Percentiles rank a stretch among this genome's conserved stretches.
Conservation (phyloP, 2,888 invertebrate genomes). For the Saturnia japonica region DNA sequence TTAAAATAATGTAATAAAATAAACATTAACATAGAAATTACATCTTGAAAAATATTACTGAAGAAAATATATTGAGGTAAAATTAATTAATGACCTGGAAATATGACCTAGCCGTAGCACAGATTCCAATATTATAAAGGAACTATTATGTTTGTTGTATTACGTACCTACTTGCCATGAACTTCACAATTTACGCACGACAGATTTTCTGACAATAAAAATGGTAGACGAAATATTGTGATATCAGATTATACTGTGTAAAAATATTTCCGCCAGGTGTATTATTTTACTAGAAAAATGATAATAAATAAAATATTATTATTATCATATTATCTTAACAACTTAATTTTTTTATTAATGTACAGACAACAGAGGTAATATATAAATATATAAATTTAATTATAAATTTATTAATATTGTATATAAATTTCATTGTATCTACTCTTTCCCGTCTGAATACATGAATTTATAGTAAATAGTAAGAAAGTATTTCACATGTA, state of each 20-base stretch:
- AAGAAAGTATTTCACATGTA: no score
- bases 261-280: background rate
- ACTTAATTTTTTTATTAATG: no score
- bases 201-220: conserved; percentile 33
- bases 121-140: conserved; percentile 30
- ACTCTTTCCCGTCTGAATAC: no score
- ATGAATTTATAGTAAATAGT: no score
- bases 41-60: background rate
- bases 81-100: conserved; percentile 26
- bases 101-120: conserved; percentile 28
- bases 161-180: conserved; percentile 36
- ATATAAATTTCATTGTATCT: no score
- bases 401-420: no score
- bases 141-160: conserved; percentile 46
- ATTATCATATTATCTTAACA: no score
- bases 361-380: background rate
- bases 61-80: conserved; percentile 22
- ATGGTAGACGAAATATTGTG: conserved; percentile 33
- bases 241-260: conserved; percentile 13
- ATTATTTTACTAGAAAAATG: background rate
- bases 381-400: background rate
- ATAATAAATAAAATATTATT: background rate
- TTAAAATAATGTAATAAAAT: background rate
- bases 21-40: background rate
- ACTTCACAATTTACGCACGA: conserved; percentile 31